These are phyloP conservation scores for Yponomeuta cagnagella DNA, from an alignment of 2,888 invertebrate genomes.

Conservation along the genomic window DNA sequence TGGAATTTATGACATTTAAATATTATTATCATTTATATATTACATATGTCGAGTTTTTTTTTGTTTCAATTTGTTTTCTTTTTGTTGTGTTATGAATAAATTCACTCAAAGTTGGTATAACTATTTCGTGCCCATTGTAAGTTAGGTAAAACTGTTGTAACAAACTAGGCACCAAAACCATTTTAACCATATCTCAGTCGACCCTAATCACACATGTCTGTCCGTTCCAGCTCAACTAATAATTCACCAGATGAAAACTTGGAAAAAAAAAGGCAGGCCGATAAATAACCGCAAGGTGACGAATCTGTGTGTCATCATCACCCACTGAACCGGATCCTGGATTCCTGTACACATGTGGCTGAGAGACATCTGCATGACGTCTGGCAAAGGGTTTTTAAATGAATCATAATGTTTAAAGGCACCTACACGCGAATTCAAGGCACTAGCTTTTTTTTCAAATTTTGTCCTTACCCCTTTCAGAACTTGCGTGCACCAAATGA, in stretches of 20 bases:
- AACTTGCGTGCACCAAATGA: no score
- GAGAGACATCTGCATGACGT: slow-evolving; percentile 10
- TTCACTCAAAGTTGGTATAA: no score
- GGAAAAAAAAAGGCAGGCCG: not conserved
- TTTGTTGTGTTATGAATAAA: no score
- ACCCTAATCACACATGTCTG: not conserved
- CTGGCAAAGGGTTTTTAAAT: slow-evolving; percentile 18
- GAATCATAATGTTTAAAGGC: slow-evolving; percentile 21
- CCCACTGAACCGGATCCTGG: not conserved
- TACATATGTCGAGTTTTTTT: no score
- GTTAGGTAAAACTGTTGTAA: no score
- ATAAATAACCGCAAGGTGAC: slow-evolving; percentile 17
- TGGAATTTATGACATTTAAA: no score
- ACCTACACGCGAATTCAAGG: not conserved
- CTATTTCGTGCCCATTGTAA: no score
- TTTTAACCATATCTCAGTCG: not conserved
- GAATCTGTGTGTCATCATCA: slow-evolving; percentile 13
- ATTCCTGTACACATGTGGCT: slow-evolving; percentile 9
- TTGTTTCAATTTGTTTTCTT: no score
- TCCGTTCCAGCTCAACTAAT: not conserved
- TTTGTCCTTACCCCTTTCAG: no score
- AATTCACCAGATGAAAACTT: not conserved
- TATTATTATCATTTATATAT: no score
- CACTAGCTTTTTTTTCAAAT: no score
- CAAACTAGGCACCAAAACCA: no score